phyloP scores from a whole-genome alignment of 35 echinoderm and acorn worm species.

The Chiridota heheva region DNA sequence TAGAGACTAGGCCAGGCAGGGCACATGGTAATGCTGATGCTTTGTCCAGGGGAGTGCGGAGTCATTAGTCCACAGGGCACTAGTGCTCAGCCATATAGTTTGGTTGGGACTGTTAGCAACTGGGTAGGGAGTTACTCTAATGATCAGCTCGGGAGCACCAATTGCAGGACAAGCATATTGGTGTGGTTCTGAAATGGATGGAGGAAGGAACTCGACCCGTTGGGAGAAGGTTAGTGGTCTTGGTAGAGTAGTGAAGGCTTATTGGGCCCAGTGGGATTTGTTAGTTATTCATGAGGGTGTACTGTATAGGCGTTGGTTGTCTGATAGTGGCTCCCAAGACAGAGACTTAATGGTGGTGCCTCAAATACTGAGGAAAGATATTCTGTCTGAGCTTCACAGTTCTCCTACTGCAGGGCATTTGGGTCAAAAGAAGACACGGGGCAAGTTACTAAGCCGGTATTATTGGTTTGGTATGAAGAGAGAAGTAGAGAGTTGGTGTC shows the following conservation, averaged over 20 bases:
- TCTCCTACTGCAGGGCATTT: conserved; percentile 19
- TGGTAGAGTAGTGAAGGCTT: background rate
- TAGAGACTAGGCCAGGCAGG: conserved; percentile 30
- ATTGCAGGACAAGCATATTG: background rate
- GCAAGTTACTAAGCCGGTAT: background rate
- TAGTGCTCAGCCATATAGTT: background rate
- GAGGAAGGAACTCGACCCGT: background rate
- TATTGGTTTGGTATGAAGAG: conserved; percentile 22
- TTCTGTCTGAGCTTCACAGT: conserved; percentile 11
- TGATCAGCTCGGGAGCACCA: background rate
- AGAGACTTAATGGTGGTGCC: conserved; percentile 5
- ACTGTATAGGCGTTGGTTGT: background rate
- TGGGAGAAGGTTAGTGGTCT: background rate
- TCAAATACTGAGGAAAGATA: background rate
- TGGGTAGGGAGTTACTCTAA: background rate
- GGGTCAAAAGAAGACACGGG: conserved; percentile 26
- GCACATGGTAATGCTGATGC: conserved; percentile 46
- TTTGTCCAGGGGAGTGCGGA: background rate
- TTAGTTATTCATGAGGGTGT: background rate
- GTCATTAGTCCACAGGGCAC: too few species aligned
- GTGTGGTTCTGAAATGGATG: background rate
- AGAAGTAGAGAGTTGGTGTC: conserved; percentile 16
- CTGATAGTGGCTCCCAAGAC: conserved; percentile 7
- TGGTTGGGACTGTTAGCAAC: background rate
- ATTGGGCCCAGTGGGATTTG: background rate